phyloP scores from a whole-genome alignment of 2,113 vertebrate genomes.

The Romanogobio albipinnatus region DNA sequence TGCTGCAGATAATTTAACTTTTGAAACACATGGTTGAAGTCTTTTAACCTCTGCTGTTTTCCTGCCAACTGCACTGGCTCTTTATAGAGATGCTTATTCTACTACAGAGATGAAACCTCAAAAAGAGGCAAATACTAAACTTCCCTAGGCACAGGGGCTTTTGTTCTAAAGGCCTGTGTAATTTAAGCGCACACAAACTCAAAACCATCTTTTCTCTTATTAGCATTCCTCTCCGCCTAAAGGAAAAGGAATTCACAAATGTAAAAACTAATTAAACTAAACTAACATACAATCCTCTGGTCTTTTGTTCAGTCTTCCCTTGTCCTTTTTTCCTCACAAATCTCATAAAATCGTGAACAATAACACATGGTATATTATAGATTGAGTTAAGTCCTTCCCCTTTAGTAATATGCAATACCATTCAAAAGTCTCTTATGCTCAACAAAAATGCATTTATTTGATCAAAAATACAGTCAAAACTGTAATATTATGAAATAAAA shows the following conservation, averaged over 20 bases:
- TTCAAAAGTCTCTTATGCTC: neutral
- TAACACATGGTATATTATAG: neutral
- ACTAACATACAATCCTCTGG: slow-evolving; percentile 55
- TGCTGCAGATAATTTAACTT: neutral
- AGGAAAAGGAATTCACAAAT: slow-evolving; percentile 59
- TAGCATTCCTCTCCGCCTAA: slow-evolving; percentile 54
- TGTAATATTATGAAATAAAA: neutral
- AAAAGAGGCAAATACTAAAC: slow-evolving; percentile 38
- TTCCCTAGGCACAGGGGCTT: slow-evolving; percentile 50
- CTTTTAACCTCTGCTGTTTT: neutral
- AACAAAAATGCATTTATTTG: neutral
- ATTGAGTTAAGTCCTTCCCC: neutral
- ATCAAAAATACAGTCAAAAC: neutral
- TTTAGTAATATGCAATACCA: slow-evolving; percentile 3
- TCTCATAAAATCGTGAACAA: neutral
- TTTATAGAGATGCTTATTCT: slow-evolving; percentile 28
- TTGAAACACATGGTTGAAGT: neutral
- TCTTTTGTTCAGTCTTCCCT: slow-evolving; percentile 43
- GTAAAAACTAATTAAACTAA: slow-evolving; percentile 62
- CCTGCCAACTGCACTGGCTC: neutral
- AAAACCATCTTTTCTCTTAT: slow-evolving; percentile 29
- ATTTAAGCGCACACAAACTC: slow-evolving; percentile 56
- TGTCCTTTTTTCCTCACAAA: neutral
- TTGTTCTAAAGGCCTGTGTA: slow-evolving; percentile 58
- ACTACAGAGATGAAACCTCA: slow-evolving; percentile 32